These are phyloP conservation scores for Psilopogon haemacephalus DNA, from an alignment of 2,113 vertebrate genomes.

Conservation along the genomic window DNA sequence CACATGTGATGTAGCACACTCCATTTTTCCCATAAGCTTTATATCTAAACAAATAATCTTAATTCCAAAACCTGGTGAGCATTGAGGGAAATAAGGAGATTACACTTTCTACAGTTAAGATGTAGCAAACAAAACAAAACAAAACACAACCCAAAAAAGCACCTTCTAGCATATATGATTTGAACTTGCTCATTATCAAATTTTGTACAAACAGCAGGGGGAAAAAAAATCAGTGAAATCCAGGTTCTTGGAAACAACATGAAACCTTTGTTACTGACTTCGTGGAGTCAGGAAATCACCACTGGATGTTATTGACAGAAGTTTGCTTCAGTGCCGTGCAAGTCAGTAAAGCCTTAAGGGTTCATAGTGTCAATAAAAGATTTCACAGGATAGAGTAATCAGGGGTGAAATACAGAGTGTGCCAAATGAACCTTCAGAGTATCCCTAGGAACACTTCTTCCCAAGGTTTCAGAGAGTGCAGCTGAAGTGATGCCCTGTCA, in stretches of 20 bases:
- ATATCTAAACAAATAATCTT: background rate
- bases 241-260: background rate
- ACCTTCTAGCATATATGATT: background rate
- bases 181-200: background rate
- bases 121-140: background rate
- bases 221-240: background rate
- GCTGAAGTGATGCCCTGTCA: background rate
- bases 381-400: background rate
- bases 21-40: background rate
- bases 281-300: background rate
- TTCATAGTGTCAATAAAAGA: background rate
- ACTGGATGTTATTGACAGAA: accelerated
- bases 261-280: background rate
- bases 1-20: background rate
- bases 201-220: background rate
- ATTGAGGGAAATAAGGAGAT: background rate
- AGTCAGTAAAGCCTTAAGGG: background rate
- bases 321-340: background rate
- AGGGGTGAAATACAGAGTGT: background rate
- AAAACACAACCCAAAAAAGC: too few relatives aligned
- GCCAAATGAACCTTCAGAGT: background rate
- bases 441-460: background rate
- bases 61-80: accelerated
- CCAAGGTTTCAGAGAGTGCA: background rate
- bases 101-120: background rate